A percentile compares a stretch with the other conserved stretches of the same genome.
Evolutionary conservation across 1,140 invertebrate genomes (phyloP).

Genomic region (Cyclargus thomasi): DNA sequence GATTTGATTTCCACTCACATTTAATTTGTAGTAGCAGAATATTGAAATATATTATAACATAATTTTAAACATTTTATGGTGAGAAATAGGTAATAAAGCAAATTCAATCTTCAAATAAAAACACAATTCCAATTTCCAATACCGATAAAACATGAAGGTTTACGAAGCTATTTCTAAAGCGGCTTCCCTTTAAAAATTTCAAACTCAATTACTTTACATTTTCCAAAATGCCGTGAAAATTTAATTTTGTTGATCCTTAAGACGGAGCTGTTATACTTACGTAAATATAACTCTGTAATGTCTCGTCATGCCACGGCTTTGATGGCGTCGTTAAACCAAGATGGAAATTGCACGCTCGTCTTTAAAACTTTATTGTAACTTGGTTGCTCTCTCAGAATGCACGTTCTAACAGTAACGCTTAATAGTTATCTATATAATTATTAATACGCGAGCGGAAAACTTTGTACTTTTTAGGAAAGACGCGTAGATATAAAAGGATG

Average conservation of each 20-base stretch:
- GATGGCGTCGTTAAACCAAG: slow-evolving; percentile 11
- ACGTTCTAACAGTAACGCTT: no score
- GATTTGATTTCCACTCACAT: no score
- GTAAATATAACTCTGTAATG: not conserved
- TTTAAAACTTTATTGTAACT: slow-evolving; percentile 2
- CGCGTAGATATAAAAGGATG: no score
- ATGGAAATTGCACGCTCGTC: slow-evolving; percentile 8
- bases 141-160: not conserved
- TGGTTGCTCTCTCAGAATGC: not conserved
- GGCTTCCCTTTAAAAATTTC: not conserved
- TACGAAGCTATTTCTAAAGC: not conserved
- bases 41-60: no score
- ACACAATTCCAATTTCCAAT: no score
- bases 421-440: no score
- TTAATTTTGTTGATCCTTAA: not conserved
- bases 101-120: no score
- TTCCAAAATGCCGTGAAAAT: not conserved
- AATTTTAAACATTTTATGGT: no score
- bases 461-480: no score
- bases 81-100: no score
- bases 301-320: not conserved
- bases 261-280: slow-evolving; percentile 1
- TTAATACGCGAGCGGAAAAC: no score
- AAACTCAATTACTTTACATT: not conserved
- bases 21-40: no score